phyloP scores from a whole-genome alignment of 2,113 vertebrate genomes.

The Oceanodroma tethys region DNA sequence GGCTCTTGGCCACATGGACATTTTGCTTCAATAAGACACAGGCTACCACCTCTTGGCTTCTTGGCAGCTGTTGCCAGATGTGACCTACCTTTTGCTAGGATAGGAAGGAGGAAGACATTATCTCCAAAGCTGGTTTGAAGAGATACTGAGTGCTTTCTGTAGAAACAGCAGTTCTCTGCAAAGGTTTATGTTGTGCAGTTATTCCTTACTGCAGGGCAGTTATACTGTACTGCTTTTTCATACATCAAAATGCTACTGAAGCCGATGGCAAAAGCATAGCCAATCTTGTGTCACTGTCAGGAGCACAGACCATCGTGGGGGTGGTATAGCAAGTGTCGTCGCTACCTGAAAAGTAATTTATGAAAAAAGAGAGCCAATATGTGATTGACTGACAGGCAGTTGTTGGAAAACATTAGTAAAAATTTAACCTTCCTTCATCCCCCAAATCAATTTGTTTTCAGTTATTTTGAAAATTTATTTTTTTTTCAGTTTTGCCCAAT shows the following conservation, averaged over 20 bases:
- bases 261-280: background rate
- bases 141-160: background rate
- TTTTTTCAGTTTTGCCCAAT: background rate
- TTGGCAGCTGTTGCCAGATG: background rate
- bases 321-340: background rate
- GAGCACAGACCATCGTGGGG: background rate
- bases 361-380: background rate
- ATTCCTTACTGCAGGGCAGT: background rate
- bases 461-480: conserved; percentile 19
- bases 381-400: background rate
- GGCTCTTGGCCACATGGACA: background rate
- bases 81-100: background rate
- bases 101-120: background rate
- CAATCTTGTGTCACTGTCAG: background rate
- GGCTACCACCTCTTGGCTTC: background rate
- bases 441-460: background rate
- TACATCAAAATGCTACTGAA: background rate
- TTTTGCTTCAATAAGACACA: background rate
- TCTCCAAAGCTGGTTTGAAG: background rate
- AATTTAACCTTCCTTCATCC: background rate
- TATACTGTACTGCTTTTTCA: background rate
- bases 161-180: background rate
- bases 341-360: background rate
- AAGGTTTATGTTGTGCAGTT: background rate
- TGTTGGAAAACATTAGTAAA: background rate